Evolutionary conservation across 2,113 vertebrate species (phyloP).

Genomic region (Copsychus sechellarum): DNA sequence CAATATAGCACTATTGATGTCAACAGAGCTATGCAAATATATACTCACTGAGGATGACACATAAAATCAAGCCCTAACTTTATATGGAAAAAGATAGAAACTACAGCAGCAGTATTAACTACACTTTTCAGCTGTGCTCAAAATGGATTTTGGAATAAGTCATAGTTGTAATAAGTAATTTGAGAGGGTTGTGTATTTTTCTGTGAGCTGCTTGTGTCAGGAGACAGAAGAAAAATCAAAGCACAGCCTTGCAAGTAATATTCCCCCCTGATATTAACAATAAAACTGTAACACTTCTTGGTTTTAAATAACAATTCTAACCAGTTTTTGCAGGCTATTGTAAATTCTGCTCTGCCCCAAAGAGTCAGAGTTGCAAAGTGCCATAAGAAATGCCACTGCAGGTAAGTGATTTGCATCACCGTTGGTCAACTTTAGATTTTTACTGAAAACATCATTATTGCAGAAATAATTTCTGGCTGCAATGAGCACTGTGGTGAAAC

Average conservation of each 20-base stretch:
- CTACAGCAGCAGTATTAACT: slow-evolving; percentile 48
- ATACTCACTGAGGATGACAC: slow-evolving; percentile 16
- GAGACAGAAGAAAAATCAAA: slow-evolving; percentile 52
- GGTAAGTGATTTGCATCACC: neutral
- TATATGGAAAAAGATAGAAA: slow-evolving; percentile 23
- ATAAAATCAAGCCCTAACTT: slow-evolving; percentile 54
- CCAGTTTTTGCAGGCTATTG: neutral
- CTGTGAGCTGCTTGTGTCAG: slow-evolving; percentile 13
- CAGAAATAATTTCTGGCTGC: neutral
- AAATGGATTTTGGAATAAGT: slow-evolving; percentile 49
- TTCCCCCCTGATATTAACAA: slow-evolving; percentile 22
- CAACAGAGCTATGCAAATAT: slow-evolving; percentile 53
- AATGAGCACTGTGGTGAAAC: accelerated
- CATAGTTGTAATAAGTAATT: slow-evolving; percentile 32
- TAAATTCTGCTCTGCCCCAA: slow-evolving; percentile 15
- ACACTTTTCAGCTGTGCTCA: slow-evolving; percentile 28
- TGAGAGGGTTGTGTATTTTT: slow-evolving; percentile 52
- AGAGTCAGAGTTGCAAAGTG: neutral
- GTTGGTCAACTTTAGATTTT: neutral
- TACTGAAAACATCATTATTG: neutral
- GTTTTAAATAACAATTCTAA: slow-evolving; percentile 40
- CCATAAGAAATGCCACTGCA: neutral
- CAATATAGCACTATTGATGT: slow-evolving; percentile 27
- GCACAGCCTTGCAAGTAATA: slow-evolving; percentile 16
- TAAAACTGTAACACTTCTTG: neutral